A percentile compares a stretch with the other conserved stretches of the same genome.
Conservation (phyloP, 2,113 vertebrate species). For the Callipepla californica region DNA sequence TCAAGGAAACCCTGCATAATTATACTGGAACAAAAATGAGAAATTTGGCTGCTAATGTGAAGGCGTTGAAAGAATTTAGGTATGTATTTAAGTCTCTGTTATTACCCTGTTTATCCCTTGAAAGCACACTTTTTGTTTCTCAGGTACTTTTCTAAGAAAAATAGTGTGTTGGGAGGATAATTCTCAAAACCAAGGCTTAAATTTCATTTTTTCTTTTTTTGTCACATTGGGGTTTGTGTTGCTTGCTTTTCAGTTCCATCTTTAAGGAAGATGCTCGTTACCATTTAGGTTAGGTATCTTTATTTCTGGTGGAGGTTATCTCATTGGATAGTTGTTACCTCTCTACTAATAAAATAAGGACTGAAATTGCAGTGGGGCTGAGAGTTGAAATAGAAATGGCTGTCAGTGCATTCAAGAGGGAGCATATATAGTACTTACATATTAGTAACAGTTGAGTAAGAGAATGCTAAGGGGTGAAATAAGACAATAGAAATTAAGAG, state of each 20-base stretch:
- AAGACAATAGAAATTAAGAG: not conserved
- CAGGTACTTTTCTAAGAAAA: not conserved
- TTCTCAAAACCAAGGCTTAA: not conserved
- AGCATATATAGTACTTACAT: not conserved
- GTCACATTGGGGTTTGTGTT: not conserved
- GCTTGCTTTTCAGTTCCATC: not conserved
- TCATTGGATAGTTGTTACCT: not conserved
- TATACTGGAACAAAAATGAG: slow-evolving; percentile 56
- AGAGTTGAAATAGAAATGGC: not conserved
- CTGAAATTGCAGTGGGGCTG: not conserved
- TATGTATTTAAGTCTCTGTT: not conserved
- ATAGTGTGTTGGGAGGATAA: not conserved
- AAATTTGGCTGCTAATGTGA: slow-evolving; percentile 73
- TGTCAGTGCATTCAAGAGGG: not conserved
- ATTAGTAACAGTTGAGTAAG: not conserved
- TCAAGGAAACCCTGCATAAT: slow-evolving; percentile 64
- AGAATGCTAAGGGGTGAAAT: not conserved
- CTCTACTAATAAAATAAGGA: not conserved
- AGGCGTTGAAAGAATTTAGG: slow-evolving; percentile 73
- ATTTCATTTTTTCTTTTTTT: not conserved
- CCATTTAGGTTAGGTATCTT: not conserved
- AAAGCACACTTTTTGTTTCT: not conserved
- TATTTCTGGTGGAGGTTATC: not conserved
- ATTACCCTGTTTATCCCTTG: not conserved
- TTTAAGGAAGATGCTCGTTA: not conserved